A percentile compares a stretch with the other conserved stretches of the same genome.
Conservation (phyloP, 2,113 vertebrate species). For the Pseudopipra pipra region DNA sequence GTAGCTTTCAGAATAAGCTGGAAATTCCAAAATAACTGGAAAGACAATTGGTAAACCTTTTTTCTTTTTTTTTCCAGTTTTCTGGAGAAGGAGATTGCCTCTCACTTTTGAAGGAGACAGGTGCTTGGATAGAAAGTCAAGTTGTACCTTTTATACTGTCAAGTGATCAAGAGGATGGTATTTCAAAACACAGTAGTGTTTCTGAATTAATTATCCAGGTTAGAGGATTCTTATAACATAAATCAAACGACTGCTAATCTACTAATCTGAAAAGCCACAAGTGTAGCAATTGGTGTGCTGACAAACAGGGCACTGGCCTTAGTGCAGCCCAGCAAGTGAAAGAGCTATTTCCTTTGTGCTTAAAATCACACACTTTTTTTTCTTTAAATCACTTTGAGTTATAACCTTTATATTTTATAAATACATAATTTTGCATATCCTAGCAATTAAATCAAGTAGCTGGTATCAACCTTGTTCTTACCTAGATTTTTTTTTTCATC, state of each 20-base stretch:
- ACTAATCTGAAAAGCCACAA: not conserved
- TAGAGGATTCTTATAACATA: not conserved
- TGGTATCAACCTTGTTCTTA: not conserved
- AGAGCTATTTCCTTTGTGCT: not conserved
- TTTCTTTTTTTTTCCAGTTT: constrained; percentile 65
- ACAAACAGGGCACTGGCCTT: not conserved
- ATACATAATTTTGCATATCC: not conserved
- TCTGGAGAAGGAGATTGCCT: constrained; percentile 79
- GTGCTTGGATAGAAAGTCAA: constrained; percentile 82
- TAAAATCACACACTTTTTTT: not conserved
- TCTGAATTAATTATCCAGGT: constrained; percentile 84
- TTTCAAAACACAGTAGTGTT: constrained; percentile 54
- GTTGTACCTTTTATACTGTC: constrained; percentile 76
- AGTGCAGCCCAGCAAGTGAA: not conserved
- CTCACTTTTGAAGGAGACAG: constrained; percentile 75
- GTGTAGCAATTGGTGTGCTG: not conserved
- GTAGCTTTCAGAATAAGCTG: not conserved
- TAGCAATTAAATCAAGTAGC: not conserved
- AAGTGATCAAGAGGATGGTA: constrained; percentile 44
- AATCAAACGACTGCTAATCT: not conserved
- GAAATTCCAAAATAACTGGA: not conserved
- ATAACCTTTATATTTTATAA: not conserved
- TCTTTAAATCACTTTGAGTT: not conserved
- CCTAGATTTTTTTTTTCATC: not conserved
- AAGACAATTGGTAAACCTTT: not conserved